Conservation (phyloP, 2,113 vertebrate genomes). For the Odobenus rosmarus region DNA sequence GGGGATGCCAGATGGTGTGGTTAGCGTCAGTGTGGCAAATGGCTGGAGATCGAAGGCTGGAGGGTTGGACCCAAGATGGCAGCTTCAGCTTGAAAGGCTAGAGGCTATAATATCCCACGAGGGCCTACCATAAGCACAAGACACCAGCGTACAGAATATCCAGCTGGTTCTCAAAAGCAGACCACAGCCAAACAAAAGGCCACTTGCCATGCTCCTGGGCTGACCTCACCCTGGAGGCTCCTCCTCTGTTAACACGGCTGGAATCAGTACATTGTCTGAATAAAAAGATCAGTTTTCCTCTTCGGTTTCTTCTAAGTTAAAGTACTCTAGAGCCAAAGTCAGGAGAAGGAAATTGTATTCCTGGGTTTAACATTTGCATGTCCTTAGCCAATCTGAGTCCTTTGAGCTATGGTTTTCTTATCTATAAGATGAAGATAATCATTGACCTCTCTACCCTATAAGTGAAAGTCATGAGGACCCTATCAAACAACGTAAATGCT, state of each 20-base stretch:
- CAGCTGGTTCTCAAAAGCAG: neutral
- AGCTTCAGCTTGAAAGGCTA: neutral
- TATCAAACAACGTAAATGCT: neutral
- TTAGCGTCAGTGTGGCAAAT: neutral
- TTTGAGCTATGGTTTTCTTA: neutral
- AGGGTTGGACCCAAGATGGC: neutral
- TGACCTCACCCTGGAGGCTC: neutral
- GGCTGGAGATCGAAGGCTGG: neutral
- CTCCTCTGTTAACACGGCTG: neutral
- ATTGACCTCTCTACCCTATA: neutral
- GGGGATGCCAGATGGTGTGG: neutral
- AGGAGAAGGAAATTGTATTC: neutral
- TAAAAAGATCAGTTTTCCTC: neutral
- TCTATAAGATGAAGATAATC: neutral
- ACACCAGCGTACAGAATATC: neutral
- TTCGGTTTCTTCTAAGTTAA: neutral
- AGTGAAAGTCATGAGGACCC: neutral
- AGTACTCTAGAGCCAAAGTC: neutral
- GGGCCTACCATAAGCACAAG: neutral
- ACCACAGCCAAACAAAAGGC: neutral
- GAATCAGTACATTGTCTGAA: neutral
- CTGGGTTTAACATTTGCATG: neutral
- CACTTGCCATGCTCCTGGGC: fast-evolving
- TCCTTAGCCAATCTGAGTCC: neutral
- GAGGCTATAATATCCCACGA: neutral